Percentiles rank a stretch among this genome's conserved stretches.
Evolutionary conservation across 2,888 invertebrate genomes (phyloP).

Genomic region (Thecocarcelia acutangulata): DNA sequence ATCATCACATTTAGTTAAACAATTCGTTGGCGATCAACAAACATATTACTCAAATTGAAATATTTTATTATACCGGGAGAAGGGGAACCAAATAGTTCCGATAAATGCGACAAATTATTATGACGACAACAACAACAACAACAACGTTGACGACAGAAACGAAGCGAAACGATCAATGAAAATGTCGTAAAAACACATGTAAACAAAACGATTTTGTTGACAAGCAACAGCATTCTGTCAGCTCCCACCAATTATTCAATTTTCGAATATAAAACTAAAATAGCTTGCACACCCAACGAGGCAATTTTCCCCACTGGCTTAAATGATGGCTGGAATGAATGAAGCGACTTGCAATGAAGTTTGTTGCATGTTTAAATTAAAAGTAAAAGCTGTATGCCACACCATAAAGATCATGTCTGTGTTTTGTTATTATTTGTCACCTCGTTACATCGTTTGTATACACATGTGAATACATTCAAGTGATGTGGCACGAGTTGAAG

Average conservation of each 20-base stretch:
- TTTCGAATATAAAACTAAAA: constrained; percentile 49
- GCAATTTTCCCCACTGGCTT: constrained; percentile 45
- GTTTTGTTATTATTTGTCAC: constrained; percentile 71
- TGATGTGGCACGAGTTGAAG: constrained; percentile 51
- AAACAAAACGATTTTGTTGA: constrained; percentile 67
- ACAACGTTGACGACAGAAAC: constrained; percentile 18
- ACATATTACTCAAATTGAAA: constrained; percentile 66
- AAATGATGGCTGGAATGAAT: not conserved
- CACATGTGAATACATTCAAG: constrained; percentile 21
- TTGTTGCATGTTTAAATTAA: constrained; percentile 41
- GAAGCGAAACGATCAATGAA: constrained; percentile 45
- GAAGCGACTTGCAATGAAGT: constrained; percentile 9
- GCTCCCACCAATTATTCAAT: constrained; percentile 68
- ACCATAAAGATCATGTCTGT: constrained; percentile 64
- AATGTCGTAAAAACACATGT: constrained; percentile 65
- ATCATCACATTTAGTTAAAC: constrained; percentile 66
- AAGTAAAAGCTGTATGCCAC: not conserved
- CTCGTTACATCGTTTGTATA: constrained; percentile 67
- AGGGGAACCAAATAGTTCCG: constrained; percentile 9
- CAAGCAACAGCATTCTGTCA: constrained; percentile 58
- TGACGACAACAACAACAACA: not conserved
- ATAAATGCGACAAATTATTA: constrained; percentile 48
- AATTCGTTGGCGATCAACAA: constrained; percentile 70
- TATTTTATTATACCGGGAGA: constrained; percentile 24
- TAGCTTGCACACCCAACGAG: constrained; percentile 39